Conservation (phyloP, 1,140 invertebrate species). For the Carposina sasakii region DNA sequence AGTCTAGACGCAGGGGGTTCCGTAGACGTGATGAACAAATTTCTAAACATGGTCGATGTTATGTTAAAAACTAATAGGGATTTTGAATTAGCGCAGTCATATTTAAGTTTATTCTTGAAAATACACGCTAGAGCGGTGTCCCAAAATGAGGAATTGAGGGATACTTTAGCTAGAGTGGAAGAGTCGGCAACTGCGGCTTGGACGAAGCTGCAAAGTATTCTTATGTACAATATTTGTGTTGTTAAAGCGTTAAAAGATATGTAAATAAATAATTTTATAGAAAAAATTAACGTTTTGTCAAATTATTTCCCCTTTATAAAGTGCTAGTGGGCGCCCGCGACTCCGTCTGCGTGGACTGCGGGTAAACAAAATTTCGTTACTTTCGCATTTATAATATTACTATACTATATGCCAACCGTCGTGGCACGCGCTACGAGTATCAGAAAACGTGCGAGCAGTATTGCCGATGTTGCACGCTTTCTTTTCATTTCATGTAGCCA, state of each 20-base stretch:
- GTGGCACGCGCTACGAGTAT: too few species aligned
- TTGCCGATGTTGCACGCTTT: too few species aligned
- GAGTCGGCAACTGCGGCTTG: slow-evolving; percentile 76
- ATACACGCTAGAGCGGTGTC: slow-evolving; percentile 81
- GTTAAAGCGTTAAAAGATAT: slow-evolving; percentile 82
- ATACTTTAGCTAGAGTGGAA: slow-evolving; percentile 75
- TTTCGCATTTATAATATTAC: too few species aligned
- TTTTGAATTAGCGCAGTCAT: slow-evolving; percentile 95
- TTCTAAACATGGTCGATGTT: slow-evolving; percentile 83
- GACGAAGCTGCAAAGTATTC: slow-evolving; percentile 78
- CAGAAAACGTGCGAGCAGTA: too few species aligned
- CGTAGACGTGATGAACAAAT: slow-evolving; percentile 80
- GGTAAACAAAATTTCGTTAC: too few species aligned
- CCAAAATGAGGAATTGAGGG: slow-evolving; percentile 72
- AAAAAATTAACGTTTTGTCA: slow-evolving; percentile 9
- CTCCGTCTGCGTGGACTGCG: too few species aligned
- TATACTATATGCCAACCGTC: too few species aligned
- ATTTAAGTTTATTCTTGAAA: slow-evolving; percentile 93
- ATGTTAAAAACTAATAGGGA: slow-evolving; percentile 85
- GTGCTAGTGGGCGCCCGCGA: too few species aligned
- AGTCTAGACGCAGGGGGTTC: slow-evolving; percentile 81
- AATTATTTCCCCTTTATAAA: not conserved
- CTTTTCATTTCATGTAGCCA: too few species aligned
- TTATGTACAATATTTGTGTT: slow-evolving; percentile 86
- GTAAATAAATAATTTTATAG: slow-evolving; percentile 50